A percentile compares a stretch with the other conserved stretches of the same genome.
Evolutionary conservation across 2,113 vertebrate genomes (phyloP).

Genomic region (Siniperca knerii): DNA sequence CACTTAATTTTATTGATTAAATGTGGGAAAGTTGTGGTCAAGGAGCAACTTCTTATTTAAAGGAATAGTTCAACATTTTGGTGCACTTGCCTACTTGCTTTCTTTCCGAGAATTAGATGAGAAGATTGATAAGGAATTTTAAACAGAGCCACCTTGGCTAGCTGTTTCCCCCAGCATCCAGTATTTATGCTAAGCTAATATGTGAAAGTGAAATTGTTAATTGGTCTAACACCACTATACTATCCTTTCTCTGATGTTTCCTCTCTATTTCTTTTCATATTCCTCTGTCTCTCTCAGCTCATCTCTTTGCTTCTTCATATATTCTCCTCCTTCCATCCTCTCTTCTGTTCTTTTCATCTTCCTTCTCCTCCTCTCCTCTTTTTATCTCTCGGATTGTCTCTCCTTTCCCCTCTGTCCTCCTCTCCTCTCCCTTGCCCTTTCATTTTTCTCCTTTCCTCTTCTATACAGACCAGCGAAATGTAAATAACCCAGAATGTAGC

Average conservation of each 20-base stretch:
- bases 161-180: background rate
- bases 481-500: slow-evolving; percentile 41
- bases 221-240: background rate
- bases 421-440: background rate
- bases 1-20: background rate
- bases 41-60: background rate
- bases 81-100: background rate
- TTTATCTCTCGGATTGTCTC: background rate
- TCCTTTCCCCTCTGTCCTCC: background rate
- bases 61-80: background rate
- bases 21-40: background rate
- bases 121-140: no score
- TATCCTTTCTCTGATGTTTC: background rate
- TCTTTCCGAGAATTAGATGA: background rate
- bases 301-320: background rate
- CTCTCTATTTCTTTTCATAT: background rate
- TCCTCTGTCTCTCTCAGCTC: background rate
- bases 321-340: background rate
- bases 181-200: background rate
- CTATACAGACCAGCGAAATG: slow-evolving; percentile 36
- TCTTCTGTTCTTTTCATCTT: slow-evolving; percentile 13
- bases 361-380: background rate
- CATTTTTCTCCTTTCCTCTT: slow-evolving; percentile 22
- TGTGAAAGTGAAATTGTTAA: background rate
- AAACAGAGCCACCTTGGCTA: background rate